phyloP scores from a whole-genome alignment of 2,888 invertebrate genomes.

The Athalia cordata region DNA sequence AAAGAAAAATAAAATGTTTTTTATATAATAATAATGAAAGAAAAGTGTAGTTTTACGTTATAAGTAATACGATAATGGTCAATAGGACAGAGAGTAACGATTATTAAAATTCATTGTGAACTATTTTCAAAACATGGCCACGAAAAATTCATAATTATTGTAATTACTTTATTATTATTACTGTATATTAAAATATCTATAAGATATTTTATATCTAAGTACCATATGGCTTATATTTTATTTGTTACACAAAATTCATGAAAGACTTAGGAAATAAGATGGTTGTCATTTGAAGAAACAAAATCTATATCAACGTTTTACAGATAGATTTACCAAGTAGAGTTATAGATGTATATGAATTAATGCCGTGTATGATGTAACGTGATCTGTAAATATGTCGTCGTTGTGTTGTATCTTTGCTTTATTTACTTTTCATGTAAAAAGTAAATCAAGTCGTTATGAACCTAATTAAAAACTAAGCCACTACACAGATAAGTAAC shows the following conservation, averaged over 20 bases:
- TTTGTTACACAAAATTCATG: constrained; percentile 50
- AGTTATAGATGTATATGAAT: constrained; percentile 65
- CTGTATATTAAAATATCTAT: constrained; percentile 16
- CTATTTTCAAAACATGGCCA: constrained; percentile 7
- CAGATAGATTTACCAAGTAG: constrained; percentile 31
- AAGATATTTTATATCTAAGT: constrained; percentile 1
- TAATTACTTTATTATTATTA: background rate
- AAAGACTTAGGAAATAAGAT: constrained; percentile 54
- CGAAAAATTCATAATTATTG: constrained; percentile 7
- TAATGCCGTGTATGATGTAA: constrained; percentile 68
- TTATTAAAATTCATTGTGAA: background rate
- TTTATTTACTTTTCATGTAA: constrained; percentile 68
- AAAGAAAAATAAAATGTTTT: constrained; percentile 5
- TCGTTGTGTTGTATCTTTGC: constrained; percentile 64
- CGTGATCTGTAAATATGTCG: constrained; percentile 70
- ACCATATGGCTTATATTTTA: background rate
- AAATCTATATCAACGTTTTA: constrained; percentile 43
- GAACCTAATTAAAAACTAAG: constrained; percentile 11
- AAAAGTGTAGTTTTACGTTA: constrained; percentile 30
- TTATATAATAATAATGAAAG: background rate
- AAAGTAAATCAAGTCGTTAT: constrained; percentile 56
- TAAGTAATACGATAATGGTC: constrained; percentile 21
- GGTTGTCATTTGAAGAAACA: constrained; percentile 46
- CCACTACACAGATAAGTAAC: background rate
- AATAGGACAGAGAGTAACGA: constrained; percentile 21